These are phyloP conservation scores for Frankliniella intonsa DNA, from an alignment of 2,888 invertebrate genomes.

Conservation along the genomic window DNA sequence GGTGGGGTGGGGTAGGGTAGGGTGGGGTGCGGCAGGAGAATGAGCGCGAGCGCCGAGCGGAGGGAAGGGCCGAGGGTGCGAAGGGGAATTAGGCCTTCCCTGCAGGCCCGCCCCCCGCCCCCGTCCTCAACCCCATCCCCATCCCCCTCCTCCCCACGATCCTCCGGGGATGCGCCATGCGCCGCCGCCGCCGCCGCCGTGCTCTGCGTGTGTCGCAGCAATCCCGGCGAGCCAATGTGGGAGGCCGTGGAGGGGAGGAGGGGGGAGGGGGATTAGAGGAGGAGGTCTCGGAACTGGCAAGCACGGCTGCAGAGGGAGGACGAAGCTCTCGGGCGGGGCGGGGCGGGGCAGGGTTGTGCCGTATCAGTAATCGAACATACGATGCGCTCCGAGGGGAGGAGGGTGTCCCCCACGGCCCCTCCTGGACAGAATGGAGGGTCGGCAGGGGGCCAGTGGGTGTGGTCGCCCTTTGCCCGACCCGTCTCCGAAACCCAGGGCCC, in stretches of 20 bases:
- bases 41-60: too few species aligned
- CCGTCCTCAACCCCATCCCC: too few species aligned
- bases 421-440: not conserved
- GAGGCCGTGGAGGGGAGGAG: not conserved
- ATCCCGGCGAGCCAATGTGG: not conserved
- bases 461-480: too few species aligned
- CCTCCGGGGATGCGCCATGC: not conserved
- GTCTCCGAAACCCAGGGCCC: too few species aligned
- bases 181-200: not conserved
- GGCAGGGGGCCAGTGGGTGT: too few species aligned
- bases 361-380: conserved; percentile 1
- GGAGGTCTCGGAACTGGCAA: not conserved
- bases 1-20: too few species aligned
- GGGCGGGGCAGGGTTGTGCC: not conserved
- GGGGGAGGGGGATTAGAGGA: not conserved
- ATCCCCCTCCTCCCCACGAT: too few species aligned
- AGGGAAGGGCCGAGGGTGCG: too few species aligned
- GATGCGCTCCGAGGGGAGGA: too few species aligned
- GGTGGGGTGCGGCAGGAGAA: too few species aligned
- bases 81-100: too few species aligned
- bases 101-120: too few species aligned
- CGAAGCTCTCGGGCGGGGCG: not conserved
- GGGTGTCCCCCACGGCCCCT: not conserved
- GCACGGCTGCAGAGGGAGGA: not conserved
- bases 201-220: not conserved